phyloP scores from a whole-genome alignment of 2,797 vertebrate species.

The Diplodus sargus region DNA sequence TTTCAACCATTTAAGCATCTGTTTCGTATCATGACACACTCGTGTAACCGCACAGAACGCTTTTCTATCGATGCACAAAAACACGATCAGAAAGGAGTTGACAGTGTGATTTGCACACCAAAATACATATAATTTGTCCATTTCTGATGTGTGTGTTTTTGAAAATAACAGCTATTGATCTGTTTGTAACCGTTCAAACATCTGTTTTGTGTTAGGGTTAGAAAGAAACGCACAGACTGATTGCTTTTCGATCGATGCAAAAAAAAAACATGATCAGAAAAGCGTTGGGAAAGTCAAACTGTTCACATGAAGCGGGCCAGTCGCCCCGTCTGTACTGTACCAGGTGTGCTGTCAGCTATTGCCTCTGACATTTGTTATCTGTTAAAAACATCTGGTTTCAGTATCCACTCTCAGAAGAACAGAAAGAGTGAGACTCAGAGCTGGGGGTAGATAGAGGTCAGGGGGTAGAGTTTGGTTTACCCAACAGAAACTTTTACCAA shows the following conservation, averaged over 20 bases:
- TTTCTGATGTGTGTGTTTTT: constrained; percentile 1
- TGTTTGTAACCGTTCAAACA: constrained; percentile 28
- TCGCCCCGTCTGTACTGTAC: constrained; percentile 77
- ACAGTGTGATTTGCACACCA: constrained; percentile 1
- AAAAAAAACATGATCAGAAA: constrained; percentile 37
- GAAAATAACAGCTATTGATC: background rate
- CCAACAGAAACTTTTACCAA: constrained; percentile 63
- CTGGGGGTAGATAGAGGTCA: constrained; percentile 68
- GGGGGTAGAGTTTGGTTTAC: constrained; percentile 61
- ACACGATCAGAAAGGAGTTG: constrained; percentile 43
- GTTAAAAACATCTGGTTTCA: constrained; percentile 86
- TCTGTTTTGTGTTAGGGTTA: constrained; percentile 35
- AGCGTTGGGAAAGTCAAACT: constrained; percentile 48
- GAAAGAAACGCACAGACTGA: background rate
- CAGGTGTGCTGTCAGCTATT: constrained; percentile 82
- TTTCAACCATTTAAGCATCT: constrained; percentile 38
- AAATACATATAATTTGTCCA: background rate
- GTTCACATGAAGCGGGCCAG: constrained; percentile 54
- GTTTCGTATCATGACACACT: constrained; percentile 21
- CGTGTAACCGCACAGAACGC: background rate
- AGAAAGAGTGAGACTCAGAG: constrained; percentile 61
- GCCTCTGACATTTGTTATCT: constrained; percentile 85
- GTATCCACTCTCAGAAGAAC: constrained; percentile 68
- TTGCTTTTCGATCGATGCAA: constrained; percentile 25
- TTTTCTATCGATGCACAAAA: constrained; percentile 38